Percentiles rank a stretch among this genome's conserved stretches.
These are phyloP conservation scores for Mnemiopsis leidyi DNA, from an alignment of 37 sponge, comb jelly and placozoan species.

Conservation along the genomic window DNA sequence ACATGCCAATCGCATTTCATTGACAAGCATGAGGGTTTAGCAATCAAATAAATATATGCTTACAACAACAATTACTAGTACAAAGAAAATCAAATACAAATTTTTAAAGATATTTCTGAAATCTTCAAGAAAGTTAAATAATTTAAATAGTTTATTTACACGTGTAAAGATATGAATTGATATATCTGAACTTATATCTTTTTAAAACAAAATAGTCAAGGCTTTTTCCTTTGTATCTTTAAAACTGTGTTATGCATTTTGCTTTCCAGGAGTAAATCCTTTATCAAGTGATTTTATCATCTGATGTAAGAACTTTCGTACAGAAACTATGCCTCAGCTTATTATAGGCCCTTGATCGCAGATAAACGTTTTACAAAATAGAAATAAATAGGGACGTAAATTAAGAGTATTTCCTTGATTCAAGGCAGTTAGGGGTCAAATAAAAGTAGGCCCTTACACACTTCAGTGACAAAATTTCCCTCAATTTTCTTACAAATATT, in stretches of 20 bases:
- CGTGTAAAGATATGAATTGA: not conserved
- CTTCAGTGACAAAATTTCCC: not conserved
- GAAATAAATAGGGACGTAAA: not conserved
- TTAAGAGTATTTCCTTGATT: not conserved
- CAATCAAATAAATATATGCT: not conserved
- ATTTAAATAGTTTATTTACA: not conserved
- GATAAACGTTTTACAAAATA: no score
- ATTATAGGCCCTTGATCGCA: no score
- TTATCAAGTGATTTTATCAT: no score
- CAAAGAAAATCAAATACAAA: not conserved
- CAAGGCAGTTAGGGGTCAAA: conserved; percentile 22
- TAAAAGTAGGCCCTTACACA: not conserved
- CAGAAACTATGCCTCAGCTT: no score
- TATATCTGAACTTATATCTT: not conserved
- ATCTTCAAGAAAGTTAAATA: not conserved
- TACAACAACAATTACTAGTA: not conserved
- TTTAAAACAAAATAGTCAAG: not conserved
- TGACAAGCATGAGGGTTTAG: not conserved
- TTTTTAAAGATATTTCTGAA: not conserved
- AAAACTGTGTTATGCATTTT: no score
- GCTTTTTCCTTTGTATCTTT: not conserved
- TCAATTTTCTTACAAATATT: no score
- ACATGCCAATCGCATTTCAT: not conserved
- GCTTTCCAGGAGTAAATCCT: no score
- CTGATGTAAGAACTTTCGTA: no score